Evolutionary conservation across 2,113 vertebrate genomes (phyloP).

Genomic region (Odocoileus virginianus): DNA sequence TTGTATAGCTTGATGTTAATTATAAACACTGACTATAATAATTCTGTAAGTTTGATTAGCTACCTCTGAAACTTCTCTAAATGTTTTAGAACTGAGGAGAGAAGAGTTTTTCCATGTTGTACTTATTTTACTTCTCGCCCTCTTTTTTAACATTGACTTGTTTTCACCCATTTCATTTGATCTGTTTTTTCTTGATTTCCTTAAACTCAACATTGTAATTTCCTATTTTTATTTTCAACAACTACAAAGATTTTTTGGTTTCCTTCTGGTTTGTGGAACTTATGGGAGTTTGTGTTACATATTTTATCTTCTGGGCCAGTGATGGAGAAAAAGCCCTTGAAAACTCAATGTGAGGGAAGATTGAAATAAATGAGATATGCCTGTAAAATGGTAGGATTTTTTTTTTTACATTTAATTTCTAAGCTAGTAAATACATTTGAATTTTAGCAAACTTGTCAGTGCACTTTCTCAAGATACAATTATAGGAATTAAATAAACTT

Average conservation of each 20-base stretch:
- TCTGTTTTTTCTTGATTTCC: neutral
- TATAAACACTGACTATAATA: neutral
- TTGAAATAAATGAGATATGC: neutral
- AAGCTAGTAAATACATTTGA: conserved; percentile 21
- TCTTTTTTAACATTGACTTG: neutral
- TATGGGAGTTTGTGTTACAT: neutral
- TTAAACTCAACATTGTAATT: neutral
- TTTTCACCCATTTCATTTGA: neutral
- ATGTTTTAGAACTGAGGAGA: neutral
- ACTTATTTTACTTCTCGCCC: neutral
- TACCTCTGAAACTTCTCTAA: neutral
- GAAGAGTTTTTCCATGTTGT: neutral
- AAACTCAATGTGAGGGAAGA: neutral
- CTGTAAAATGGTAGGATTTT: neutral
- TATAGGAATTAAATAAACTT: conserved; percentile 50
- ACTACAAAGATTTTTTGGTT: neutral
- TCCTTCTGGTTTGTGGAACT: neutral
- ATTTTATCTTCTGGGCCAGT: neutral
- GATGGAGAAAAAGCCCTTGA: neutral
- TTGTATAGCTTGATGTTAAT: neutral
- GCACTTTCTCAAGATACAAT: conserved; percentile 29
- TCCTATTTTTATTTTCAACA: neutral
- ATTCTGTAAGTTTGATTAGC: neutral
- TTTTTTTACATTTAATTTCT: conserved; percentile 16
- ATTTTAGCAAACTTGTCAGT: conserved; percentile 31